These are phyloP conservation scores for Sebastes kiyomatsui DNA, from an alignment of 2,797 vertebrate species.

Conservation along the genomic window DNA sequence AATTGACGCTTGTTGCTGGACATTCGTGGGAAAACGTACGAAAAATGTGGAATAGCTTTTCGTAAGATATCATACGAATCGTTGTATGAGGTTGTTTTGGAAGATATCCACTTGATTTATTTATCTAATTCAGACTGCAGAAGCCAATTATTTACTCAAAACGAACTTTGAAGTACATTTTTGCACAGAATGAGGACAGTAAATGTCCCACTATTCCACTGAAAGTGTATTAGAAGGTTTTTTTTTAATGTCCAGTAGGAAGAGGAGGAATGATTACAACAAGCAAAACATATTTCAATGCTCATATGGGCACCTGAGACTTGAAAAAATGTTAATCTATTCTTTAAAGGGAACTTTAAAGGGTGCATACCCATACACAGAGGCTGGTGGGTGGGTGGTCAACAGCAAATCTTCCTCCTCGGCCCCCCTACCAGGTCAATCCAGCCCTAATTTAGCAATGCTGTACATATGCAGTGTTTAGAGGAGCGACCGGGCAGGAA, in stretches of 20 bases:
- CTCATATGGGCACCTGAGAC: no score
- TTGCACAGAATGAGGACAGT: no score
- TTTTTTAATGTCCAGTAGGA: no score
- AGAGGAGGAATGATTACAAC: no score
- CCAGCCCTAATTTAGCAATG: background rate
- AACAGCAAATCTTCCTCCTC: background rate
- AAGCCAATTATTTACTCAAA: background rate
- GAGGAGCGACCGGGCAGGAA: conserved; percentile 47
- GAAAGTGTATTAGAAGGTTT: no score
- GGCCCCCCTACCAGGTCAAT: background rate
- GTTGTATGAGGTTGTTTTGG: no score
- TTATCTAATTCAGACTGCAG: no score
- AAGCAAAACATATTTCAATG: no score
- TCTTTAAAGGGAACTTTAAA: background rate
- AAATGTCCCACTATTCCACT: no score
- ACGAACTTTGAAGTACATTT: background rate
- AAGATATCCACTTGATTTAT: background rate
- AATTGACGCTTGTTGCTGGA: rapidly evolving
- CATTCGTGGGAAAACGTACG: rapidly evolving
- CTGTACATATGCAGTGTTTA: conserved; percentile 15
- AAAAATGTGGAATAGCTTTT: no score
- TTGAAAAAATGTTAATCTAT: no score
- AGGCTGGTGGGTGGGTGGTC: background rate
- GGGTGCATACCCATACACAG: background rate
- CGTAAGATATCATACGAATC: no score